Base-by-base conservation (phyloP, 2,888 invertebrate genomes). In the Trachelus troglodyta region DNA sequence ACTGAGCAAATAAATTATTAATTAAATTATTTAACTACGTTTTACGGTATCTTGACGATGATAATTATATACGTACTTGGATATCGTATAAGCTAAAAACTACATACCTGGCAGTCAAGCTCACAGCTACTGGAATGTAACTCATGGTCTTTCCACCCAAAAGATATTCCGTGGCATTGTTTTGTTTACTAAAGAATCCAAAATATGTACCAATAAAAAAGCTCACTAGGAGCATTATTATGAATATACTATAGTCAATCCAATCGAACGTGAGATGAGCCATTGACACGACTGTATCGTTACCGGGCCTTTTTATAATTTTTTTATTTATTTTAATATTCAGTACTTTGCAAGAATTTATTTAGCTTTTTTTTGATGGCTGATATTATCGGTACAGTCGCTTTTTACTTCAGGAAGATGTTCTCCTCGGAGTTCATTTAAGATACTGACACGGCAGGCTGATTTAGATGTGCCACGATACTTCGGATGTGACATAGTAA, bases 91-190 rank as follows among this genome's bases (percentile, higher is more conserved):
- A 56, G 23, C 9, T 9, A 78, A n/a, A 75, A 37, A 56, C 40
- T 40, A 81, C 81, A 37, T 69, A 95, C 95, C 95, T 95, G 4
- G 96, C 94, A 84, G 95, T 93, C 23, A 96, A 92, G 12, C 95
- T 95, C 88, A 96, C 92, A 0, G 95, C 94, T 79, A 96, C 93
- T 0, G 96, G 95, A 85, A 96, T 92, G 12, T 94, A 93, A 9
- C 93, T 94, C 95, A 96, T 95, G 86, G 93, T 93, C 89, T 94
- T 94, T 12, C 94, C 94, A 35, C 95, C 96, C 89, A 95, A 93
- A 56, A 96, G 90, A 89, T 95, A 95, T 76, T 95, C 95, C 30
- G 92, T 90, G 0, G 95, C 94, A 0, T 94, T 94, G 80, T 93
- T 93, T 86, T 94, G 93, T 71, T 92, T 92, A 12, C 92, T 92